These are phyloP conservation scores for Cyaniris semiargus DNA, from an alignment of 2,888 invertebrate species.

Conservation along the genomic window DNA sequence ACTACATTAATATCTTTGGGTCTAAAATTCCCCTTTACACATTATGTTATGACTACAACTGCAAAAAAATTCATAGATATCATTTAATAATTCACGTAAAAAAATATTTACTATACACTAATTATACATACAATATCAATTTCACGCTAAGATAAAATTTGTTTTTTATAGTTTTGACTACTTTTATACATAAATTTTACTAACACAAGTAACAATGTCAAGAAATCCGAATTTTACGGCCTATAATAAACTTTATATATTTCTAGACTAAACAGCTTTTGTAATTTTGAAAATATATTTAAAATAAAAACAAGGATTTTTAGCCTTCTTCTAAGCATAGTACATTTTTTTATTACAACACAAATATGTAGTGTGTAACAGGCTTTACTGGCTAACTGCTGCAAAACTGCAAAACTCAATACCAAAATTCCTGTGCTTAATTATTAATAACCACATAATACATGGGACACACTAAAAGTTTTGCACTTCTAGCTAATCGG, in stretches of 20 bases:
- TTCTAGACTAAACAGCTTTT: not conserved
- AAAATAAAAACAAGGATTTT: too few species aligned
- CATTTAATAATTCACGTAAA: not conserved
- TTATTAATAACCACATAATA: too few species aligned
- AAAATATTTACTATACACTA: conserved; percentile 27
- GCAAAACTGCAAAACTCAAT: too few species aligned
- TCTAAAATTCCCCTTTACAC: not conserved
- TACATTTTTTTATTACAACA: too few species aligned
- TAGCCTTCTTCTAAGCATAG: too few species aligned
- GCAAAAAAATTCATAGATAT: not conserved
- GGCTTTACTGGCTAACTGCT: not conserved
- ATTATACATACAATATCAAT: conserved; percentile 1
- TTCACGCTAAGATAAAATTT: not conserved
- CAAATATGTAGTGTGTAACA: not conserved
- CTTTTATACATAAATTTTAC: not conserved
- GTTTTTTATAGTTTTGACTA: conserved; percentile 1
- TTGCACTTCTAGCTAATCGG: too few species aligned
- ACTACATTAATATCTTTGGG: not conserved
- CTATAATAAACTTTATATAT: not conserved
- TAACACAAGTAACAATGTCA: not conserved
- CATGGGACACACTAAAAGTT: too few species aligned
- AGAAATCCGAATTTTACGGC: not conserved
- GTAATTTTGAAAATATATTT: too few species aligned
- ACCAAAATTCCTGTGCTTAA: too few species aligned
- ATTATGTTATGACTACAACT: not conserved